Evolutionary conservation across 2,888 invertebrate genomes (phyloP).

Genomic region (Aquatica leii): DNA sequence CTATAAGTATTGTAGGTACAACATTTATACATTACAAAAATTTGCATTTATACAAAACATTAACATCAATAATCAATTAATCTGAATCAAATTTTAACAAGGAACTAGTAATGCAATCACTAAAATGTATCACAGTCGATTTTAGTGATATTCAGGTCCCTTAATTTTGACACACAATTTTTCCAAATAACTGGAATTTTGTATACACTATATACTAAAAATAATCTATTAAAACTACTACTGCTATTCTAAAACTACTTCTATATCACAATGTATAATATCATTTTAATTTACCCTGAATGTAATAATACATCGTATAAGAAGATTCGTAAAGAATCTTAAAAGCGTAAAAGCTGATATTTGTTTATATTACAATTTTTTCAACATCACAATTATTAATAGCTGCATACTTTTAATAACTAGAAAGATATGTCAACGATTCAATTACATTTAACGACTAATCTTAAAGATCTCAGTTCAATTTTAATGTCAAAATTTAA

Average conservation of each 20-base stretch:
- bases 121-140: background rate
- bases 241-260: background rate
- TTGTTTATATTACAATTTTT: background rate
- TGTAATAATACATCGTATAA: background rate
- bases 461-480: too few species aligned
- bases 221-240: background rate
- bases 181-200: background rate
- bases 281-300: slow-evolving; percentile 13
- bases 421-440: too few species aligned
- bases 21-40: background rate
- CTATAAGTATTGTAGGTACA: background rate
- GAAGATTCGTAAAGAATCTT: slow-evolving; percentile 2
- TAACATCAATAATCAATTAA: background rate
- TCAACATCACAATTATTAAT: slow-evolving; percentile 8
- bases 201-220: background rate
- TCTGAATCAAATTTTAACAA: background rate
- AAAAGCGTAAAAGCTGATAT: background rate
- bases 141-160: slow-evolving; percentile 8
- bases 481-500: too few species aligned
- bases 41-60: background rate
- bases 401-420: slow-evolving; percentile 5
- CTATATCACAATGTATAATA: slow-evolving; percentile 11
- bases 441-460: too few species aligned
- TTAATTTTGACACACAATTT: background rate
- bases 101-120: slow-evolving; percentile 3